Conservation (phyloP, 1,140 invertebrate species). For the Drosophila tsacasi region DNA sequence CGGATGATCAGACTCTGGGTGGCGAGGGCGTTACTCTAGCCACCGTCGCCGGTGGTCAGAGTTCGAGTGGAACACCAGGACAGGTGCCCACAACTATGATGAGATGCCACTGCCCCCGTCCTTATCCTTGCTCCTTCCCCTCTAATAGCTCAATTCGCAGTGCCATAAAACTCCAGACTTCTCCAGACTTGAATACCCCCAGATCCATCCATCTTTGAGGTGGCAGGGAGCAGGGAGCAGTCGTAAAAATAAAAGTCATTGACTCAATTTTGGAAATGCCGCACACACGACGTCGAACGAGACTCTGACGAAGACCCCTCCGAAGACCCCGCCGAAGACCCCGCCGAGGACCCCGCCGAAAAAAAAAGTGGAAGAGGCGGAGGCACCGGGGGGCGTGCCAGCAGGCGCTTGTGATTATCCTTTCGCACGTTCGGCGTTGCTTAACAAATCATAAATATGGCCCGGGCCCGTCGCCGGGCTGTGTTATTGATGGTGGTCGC, state of each 20-base stretch:
- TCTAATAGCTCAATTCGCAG: slow-evolving; percentile 77
- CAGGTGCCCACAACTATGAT: slow-evolving; percentile 20
- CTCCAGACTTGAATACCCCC: slow-evolving; percentile 6
- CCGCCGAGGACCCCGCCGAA: neutral
- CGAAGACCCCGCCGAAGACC: neutral
- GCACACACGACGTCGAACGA: slow-evolving; percentile 69
- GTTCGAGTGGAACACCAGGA: slow-evolving; percentile 7
- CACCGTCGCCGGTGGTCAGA: slow-evolving; percentile 19
- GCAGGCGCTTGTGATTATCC: slow-evolving; percentile 82
- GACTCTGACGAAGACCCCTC: neutral
- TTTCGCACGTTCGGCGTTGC: slow-evolving; percentile 82
- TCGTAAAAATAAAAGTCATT: slow-evolving; percentile 83
- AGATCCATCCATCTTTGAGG: neutral
- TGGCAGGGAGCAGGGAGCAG: neutral
- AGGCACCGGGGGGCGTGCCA: slow-evolving; percentile 65
- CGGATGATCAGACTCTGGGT: slow-evolving; percentile 1
- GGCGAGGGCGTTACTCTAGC: slow-evolving; percentile 11
- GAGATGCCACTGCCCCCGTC: neutral
- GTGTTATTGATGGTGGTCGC: slow-evolving; percentile 78
- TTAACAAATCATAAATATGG: slow-evolving; percentile 84
- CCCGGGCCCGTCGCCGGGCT: slow-evolving; percentile 53
- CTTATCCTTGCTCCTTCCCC: neutral
- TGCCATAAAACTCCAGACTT: slow-evolving; percentile 49
- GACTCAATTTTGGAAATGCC: slow-evolving; percentile 82
- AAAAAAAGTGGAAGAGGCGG: slow-evolving; percentile 14